Percentiles rank a stretch among this genome's conserved stretches.
Conservation (phyloP, 2,797 vertebrate genomes). For the Pyrocephalus nanus region DNA sequence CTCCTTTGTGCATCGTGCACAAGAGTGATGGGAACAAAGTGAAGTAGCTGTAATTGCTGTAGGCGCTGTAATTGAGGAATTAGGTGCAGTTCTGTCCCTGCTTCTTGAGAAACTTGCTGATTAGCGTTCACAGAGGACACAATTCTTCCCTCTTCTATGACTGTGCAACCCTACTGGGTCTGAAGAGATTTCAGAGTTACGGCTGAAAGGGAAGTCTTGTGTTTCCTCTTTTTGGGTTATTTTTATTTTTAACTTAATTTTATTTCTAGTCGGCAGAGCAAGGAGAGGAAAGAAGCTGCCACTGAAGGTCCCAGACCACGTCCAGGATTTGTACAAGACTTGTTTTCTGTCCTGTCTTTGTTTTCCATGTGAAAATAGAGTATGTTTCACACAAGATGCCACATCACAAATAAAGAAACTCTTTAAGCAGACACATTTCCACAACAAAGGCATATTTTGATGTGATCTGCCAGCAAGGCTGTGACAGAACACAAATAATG, state of each 20-base stretch:
- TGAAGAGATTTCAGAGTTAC: background rate
- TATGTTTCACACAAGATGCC: background rate
- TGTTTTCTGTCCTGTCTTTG: background rate
- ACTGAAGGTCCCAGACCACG: background rate
- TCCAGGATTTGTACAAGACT: background rate
- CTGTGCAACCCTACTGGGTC: background rate
- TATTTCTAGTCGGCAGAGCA: background rate
- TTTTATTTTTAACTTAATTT: background rate
- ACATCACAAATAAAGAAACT: slow-evolving; percentile 35
- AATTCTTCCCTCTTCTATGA: background rate
- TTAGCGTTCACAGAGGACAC: background rate
- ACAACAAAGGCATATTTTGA: slow-evolving; percentile 44
- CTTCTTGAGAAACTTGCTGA: background rate
- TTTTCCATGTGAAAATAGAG: slow-evolving; percentile 19
- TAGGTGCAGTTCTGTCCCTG: background rate
- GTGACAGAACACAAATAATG: slow-evolving; percentile 25
- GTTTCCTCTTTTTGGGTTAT: background rate
- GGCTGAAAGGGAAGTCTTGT: background rate
- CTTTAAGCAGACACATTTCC: slow-evolving; percentile 5
- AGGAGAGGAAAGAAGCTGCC: background rate
- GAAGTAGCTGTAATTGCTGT: background rate
- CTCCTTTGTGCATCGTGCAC: background rate
- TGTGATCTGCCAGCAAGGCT: background rate
- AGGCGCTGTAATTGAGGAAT: background rate
- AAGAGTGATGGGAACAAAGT: background rate